Conservation (phyloP, 2,113 vertebrate genomes). For the Microtus pennsylvanicus region DNA sequence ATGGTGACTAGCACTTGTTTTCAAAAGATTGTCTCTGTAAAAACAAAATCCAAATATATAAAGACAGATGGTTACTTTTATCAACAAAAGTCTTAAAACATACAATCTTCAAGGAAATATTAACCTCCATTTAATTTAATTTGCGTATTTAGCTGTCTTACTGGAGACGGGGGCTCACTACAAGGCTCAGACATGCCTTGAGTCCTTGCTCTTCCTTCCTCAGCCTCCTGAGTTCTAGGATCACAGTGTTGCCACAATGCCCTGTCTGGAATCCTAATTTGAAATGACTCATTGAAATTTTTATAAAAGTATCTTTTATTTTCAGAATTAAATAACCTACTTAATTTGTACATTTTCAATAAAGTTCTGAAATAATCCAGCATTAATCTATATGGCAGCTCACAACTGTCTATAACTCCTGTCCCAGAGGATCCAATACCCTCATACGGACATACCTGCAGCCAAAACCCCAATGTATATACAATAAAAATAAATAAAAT, state of each 20-base stretch:
- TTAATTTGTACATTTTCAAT: conserved; percentile 58
- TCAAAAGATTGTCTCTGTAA: conserved; percentile 95
- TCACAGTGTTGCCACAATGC: not conserved
- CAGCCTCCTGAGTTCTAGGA: no score
- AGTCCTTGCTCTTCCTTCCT: not conserved
- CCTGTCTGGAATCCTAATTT: not conserved
- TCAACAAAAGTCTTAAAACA: conserved; percentile 14
- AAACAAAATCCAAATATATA: conserved; percentile 59
- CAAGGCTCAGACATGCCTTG: not conserved
- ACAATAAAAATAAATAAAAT: no score
- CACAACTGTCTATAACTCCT: no score
- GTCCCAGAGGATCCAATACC: no score
- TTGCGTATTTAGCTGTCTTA: not conserved
- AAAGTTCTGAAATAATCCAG: conserved; percentile 45
- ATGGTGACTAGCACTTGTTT: conserved; percentile 84
- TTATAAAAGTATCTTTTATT: conserved; percentile 38
- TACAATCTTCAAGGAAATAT: conserved; percentile 35
- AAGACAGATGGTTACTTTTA: conserved; percentile 46
- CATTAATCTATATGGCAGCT: conserved; percentile 5
- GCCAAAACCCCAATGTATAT: no score
- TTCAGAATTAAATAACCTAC: conserved; percentile 41
- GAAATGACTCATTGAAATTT: conserved; percentile 9
- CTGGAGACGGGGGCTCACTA: not conserved
- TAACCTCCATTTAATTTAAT: not conserved
- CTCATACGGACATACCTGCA: no score